phyloP scores from a whole-genome alignment of 2,113 vertebrate species.

The Mellivora capensis region DNA sequence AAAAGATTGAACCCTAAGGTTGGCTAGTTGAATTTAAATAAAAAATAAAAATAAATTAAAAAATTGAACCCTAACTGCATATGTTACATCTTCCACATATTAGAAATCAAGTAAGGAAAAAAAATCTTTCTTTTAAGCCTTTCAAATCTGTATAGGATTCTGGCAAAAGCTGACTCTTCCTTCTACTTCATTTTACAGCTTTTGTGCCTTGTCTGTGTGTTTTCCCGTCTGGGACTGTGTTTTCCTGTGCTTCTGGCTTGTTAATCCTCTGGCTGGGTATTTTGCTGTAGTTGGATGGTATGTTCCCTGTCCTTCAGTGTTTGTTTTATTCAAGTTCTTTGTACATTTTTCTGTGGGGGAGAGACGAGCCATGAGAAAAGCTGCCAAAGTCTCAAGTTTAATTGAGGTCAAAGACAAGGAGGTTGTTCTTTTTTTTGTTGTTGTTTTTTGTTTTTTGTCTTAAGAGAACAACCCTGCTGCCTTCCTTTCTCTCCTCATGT shows the following conservation, averaged over 20 bases:
- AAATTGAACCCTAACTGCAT: not conserved
- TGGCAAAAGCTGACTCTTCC: not conserved
- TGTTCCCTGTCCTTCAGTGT: not conserved
- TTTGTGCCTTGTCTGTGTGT: fast-evolving
- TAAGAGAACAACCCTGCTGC: not conserved
- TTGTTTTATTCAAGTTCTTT: not conserved
- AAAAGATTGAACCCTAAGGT: not conserved
- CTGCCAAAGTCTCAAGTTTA: not conserved
- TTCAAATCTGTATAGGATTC: not conserved
- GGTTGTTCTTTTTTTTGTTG: no score
- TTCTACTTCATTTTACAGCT: fast-evolving
- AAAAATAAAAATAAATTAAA: no score
- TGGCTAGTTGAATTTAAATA: no score
- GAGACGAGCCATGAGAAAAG: not conserved
- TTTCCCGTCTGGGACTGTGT: fast-evolving
- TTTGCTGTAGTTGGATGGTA: not conserved
- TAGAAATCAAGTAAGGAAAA: not conserved
- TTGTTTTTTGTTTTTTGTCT: fast-evolving
- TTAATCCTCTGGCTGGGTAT: not conserved
- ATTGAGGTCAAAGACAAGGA: not conserved
- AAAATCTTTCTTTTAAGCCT: not conserved
- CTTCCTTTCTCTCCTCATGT: not conserved
- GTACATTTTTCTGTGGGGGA: not conserved
- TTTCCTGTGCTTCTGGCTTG: not conserved
- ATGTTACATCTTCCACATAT: not conserved